Evolutionary conservation across 2,888 invertebrate species (phyloP), one percentile per base, ranked within the genome.

Genomic region (Agrotis ipsilon): DNA sequence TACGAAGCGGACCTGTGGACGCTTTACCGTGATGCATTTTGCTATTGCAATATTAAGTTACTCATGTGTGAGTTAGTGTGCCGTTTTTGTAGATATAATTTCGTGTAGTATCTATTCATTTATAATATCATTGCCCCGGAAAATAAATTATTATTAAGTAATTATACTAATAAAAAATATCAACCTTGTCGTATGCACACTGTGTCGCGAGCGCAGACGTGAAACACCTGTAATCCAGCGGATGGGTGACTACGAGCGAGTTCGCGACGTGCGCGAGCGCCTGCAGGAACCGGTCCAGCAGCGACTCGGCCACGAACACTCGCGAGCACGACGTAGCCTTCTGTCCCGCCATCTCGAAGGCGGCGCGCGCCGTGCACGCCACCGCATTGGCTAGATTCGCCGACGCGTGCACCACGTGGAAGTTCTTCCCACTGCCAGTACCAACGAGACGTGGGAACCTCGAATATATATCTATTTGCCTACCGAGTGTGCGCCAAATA

Each of bases 401-500:
- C 7, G 98, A 97, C 0, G 97, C 97, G 93, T 99, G 99, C 51
- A 99, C 96, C 87, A 99, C 98, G 92, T 99, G 99, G 93, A 98
- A 99, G 94, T 99, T 99, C 92, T 99, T 99, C 19, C 99, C 99
- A 57, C 99, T 99, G 92, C 99, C 99, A 94, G 99, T 99, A 81
- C 98, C 97, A 83, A 99, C 97, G 64, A 99, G 92, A 83, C 98
- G 97, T 0, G 99, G 99, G 92, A 98, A 99, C 87, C 98, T 98
- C 58, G 94, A 96, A 91, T 98, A 99, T 4, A 93, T 97, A 81
- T 97, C 96, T 67, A 99, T 96, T 88, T 98, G 98, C 70, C 97
- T 93, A 19, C 98, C 98, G 46, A 99, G 98, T 92, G 98, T 97
- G 73, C 97, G 97, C 98, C 99, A 99, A 60, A 99, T 93, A 32